These are phyloP conservation scores for Sinelater perroti DNA, from an alignment of 2,888 invertebrate genomes.

Conservation along the genomic window DNA sequence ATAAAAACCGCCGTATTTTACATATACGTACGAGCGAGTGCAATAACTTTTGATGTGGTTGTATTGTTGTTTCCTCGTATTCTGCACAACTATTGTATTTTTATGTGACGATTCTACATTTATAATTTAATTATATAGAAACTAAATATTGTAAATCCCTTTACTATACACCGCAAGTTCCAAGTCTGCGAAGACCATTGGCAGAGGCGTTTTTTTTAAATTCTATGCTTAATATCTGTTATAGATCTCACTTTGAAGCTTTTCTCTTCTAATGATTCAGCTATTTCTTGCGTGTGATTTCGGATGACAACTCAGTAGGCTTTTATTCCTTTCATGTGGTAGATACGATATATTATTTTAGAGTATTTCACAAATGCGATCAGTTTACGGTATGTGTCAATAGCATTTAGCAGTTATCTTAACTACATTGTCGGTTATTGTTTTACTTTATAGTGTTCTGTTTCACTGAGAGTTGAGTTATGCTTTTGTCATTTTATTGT, in stretches of 20 bases:
- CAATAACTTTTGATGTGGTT: conserved; percentile 3
- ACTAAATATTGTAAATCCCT: too few relatives aligned
- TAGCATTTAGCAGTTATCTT: too few relatives aligned
- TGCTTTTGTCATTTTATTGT: conserved; percentile 4
- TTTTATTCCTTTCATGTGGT: neutral
- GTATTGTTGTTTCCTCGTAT: neutral
- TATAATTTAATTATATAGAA: conserved; percentile 3
- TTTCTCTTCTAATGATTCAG: conserved; percentile 10
- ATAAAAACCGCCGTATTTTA: neutral
- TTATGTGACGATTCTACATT: neutral
- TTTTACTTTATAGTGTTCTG: conserved; percentile 1
- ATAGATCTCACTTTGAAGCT: too few relatives aligned
- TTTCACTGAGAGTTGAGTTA: neutral
- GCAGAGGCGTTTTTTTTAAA: conserved; percentile 3
- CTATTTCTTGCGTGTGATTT: neutral
- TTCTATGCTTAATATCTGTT: too few relatives aligned
- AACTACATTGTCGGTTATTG: conserved; percentile 6
- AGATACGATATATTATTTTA: conserved; percentile 3
- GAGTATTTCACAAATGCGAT: conserved; percentile 7
- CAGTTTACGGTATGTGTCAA: too few relatives aligned
- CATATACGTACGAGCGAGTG: conserved; percentile 2
- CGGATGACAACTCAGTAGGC: neutral
- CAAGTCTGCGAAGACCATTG: neutral
- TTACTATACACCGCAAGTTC: neutral
- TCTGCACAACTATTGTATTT: too few relatives aligned